Conservation (phyloP, 2,113 vertebrate species). For the Vidua chalybeata region DNA sequence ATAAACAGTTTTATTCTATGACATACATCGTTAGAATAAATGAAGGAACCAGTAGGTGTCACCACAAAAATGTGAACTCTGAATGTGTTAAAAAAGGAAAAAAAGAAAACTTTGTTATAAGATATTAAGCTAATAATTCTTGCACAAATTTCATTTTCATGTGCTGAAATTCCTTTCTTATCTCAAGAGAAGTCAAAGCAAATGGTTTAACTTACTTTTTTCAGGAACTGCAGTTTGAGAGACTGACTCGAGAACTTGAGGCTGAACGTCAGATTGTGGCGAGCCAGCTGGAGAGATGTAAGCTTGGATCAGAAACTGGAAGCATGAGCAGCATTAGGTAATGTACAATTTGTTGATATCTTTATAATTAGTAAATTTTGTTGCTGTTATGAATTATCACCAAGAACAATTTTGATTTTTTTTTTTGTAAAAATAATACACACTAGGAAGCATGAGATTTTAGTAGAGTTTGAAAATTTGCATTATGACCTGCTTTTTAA, state of each 20-base stretch:
- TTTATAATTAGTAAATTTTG: background rate
- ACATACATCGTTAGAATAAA: background rate
- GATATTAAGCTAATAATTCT: background rate
- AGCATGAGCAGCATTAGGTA: conserved; percentile 99
- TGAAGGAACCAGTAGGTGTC: background rate
- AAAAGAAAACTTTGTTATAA: background rate
- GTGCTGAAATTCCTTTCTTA: background rate
- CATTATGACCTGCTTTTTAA: background rate
- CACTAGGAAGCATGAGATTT: background rate
- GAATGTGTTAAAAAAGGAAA: background rate
- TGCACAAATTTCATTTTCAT: background rate
- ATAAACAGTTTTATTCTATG: background rate
- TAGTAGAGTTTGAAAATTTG: background rate
- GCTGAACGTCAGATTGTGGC: conserved; percentile 97
- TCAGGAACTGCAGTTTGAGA: conserved; percentile 97
- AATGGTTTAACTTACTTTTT: conserved; percentile 17
- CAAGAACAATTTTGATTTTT: background rate
- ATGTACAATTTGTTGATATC: background rate
- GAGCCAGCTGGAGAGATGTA: conserved; percentile 97
- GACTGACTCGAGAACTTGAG: conserved; percentile 96
- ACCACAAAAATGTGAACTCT: background rate
- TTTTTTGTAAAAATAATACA: background rate
- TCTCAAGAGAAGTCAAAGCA: background rate
- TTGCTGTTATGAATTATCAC: background rate
- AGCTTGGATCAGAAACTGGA: conserved; percentile 94